A percentile compares a stretch with the other conserved stretches of the same genome.
Conservation (phyloP, 2,113 vertebrate genomes). For the Equus quagga region DNA sequence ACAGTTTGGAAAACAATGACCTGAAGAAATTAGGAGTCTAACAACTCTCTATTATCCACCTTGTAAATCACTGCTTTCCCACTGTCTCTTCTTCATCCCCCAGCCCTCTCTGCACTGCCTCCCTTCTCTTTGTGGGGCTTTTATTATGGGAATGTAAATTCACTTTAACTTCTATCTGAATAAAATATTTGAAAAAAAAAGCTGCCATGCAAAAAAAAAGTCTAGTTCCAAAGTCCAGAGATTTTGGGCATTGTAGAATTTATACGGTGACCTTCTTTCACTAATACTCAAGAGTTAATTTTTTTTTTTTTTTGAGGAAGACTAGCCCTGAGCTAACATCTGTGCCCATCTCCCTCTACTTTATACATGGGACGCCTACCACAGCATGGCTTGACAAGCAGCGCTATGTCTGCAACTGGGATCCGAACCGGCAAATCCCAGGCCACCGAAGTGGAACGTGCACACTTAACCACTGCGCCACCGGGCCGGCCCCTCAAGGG, state of each 20-base stretch:
- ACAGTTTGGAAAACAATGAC: not conserved
- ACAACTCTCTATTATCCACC: not conserved
- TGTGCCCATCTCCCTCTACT: too few relatives aligned
- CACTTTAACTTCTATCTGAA: not conserved
- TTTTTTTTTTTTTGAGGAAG: too few relatives aligned
- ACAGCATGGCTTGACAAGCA: too few relatives aligned
- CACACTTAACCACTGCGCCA: too few relatives aligned
- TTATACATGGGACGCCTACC: too few relatives aligned
- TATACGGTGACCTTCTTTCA: not conserved
- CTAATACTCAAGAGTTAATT: not conserved
- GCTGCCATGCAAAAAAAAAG: not conserved
- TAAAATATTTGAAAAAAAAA: conserved; percentile 22
- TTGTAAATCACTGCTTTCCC: not conserved
- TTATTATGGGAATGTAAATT: not conserved
- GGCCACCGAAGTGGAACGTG: too few relatives aligned
- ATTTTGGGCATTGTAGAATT: not conserved
- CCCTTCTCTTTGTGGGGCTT: not conserved
- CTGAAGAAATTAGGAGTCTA: not conserved
- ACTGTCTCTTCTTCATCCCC: not conserved
- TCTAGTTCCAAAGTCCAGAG: not conserved
- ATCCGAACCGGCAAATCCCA: too few relatives aligned
- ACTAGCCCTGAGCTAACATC: too few relatives aligned
- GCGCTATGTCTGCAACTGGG: too few relatives aligned
- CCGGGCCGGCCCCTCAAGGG: not conserved
- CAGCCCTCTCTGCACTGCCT: not conserved